Percentiles rank a stretch among this genome's conserved stretches.
Conservation (phyloP, 1,140 invertebrate genomes). For the Cephus cinctus region DNA sequence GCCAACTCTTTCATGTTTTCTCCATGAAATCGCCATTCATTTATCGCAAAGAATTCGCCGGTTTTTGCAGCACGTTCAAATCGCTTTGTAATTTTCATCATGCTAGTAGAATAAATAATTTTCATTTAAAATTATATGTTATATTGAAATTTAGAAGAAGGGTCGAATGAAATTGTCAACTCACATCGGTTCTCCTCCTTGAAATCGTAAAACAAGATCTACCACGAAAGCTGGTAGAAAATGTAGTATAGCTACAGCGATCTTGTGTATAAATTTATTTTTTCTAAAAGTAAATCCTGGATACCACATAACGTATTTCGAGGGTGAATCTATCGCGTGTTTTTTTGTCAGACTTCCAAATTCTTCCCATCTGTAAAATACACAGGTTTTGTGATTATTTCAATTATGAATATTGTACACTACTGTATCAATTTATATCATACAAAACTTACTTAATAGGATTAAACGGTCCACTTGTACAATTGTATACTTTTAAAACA, state of each 20-base stretch:
- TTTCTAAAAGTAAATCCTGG: conserved; percentile 78
- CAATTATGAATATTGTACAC: neutral
- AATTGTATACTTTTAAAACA: conserved; percentile 81
- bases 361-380: conserved; percentile 72
- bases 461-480: conserved; percentile 82
- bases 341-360: conserved; percentile 69
- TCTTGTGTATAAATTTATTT: conserved; percentile 68
- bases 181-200: conserved; percentile 79
- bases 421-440: neutral
- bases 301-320: conserved; percentile 84
- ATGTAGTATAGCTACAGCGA: conserved; percentile 72
- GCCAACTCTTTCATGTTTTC: conserved; percentile 71
- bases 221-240: conserved; percentile 77
- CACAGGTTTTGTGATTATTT: neutral
- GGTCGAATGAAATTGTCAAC: no score
- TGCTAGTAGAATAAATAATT: no score
- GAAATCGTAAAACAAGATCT: conserved; percentile 68
- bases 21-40: conserved; percentile 83
- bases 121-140: no score
- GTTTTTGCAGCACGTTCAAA: conserved; percentile 75
- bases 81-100: conserved; percentile 80
- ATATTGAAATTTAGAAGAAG: no score
- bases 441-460: conserved; percentile 60
- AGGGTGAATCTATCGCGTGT: conserved; percentile 71
- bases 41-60: conserved; percentile 83